Conservation (phyloP, 2,888 invertebrate genomes). For the Eupithecia inturbata region DNA sequence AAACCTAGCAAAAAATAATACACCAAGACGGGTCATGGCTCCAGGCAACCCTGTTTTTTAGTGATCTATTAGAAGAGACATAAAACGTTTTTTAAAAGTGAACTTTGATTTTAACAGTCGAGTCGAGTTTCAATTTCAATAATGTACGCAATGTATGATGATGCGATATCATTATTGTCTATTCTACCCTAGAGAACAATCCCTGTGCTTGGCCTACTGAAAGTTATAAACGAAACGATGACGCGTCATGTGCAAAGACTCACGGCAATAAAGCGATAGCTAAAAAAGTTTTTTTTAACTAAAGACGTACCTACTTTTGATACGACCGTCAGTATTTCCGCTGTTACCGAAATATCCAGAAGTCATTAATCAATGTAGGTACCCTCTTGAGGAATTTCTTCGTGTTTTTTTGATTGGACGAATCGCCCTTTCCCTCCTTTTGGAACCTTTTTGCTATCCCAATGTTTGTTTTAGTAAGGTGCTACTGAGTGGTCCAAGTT, state of each 20-base stretch:
- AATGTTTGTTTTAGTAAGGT: slow-evolving; percentile 15
- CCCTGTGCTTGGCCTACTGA: too few species aligned
- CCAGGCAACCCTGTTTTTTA: too few species aligned
- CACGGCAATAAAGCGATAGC: background rate
- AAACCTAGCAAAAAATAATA: too few species aligned
- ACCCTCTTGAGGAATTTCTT: slow-evolving; percentile 21
- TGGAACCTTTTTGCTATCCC: background rate
- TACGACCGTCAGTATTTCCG: background rate
- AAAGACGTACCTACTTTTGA: background rate
- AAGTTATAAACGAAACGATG: too few species aligned
- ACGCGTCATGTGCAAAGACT: background rate
- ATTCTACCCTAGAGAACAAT: too few species aligned
- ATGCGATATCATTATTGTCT: too few species aligned
- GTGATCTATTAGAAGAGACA: too few species aligned
- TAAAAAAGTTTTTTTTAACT: background rate
- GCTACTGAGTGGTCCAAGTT: background rate
- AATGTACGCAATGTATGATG: too few species aligned
- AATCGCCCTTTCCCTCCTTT: background rate
- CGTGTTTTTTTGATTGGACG: slow-evolving; percentile 17
- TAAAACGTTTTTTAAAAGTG: too few species aligned
- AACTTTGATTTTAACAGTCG: too few species aligned
- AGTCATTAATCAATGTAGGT: slow-evolving; percentile 36
- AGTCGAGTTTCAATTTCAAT: too few species aligned
- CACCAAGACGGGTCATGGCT: too few species aligned
- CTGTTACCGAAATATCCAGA: slow-evolving; percentile 5